A percentile compares a stretch with the other conserved stretches of the same genome.
These are phyloP conservation scores for Adoxophyes honmai DNA, from an alignment of 1,140 invertebrate species.

Conservation along the genomic window DNA sequence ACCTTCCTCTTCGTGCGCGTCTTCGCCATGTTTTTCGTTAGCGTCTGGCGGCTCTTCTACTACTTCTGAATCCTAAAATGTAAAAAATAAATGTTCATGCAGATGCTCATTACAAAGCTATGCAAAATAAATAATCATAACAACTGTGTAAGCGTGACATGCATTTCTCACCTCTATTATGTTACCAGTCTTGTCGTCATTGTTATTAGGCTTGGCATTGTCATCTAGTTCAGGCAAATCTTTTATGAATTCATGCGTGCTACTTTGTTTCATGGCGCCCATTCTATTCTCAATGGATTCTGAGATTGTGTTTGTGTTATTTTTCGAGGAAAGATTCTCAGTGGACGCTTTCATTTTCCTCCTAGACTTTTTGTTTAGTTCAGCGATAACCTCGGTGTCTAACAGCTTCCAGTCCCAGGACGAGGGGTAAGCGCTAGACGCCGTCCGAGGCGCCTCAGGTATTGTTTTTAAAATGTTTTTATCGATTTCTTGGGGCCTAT, in stretches of 20 bases:
- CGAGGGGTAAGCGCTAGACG: conserved; percentile 81
- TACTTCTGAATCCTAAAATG: conserved; percentile 55
- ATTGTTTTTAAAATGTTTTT: conserved; percentile 81
- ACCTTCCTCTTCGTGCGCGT: conserved; percentile 21
- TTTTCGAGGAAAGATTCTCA: conserved; percentile 70
- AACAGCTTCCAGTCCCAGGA: conserved; percentile 86
- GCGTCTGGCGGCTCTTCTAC: conserved; percentile 33
- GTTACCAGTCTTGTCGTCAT: conserved; percentile 29
- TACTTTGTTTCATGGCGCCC: conserved; percentile 62
- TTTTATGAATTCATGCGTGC: conserved; percentile 64
- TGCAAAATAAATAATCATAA: conserved; percentile 58
- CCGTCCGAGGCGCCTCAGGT: conserved; percentile 88
- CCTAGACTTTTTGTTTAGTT: conserved; percentile 62
- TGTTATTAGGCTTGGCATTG: conserved; percentile 35
- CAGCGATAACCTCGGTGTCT: conserved; percentile 66
- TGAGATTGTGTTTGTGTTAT: conserved; percentile 56
- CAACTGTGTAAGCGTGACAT: conserved; percentile 39
- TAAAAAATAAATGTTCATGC: conserved; percentile 67
- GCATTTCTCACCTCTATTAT: conserved; percentile 55
- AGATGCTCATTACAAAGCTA: conserved; percentile 64
- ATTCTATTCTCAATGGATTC: conserved; percentile 48
- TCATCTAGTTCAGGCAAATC: conserved; percentile 66
- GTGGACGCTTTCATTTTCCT: conserved; percentile 64
- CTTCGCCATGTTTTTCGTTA: conserved; percentile 29
- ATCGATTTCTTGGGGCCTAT: conserved; percentile 86